These are phyloP conservation scores for Mustela lutreola DNA, from an alignment of 2,113 vertebrate genomes.

Conservation along the genomic window DNA sequence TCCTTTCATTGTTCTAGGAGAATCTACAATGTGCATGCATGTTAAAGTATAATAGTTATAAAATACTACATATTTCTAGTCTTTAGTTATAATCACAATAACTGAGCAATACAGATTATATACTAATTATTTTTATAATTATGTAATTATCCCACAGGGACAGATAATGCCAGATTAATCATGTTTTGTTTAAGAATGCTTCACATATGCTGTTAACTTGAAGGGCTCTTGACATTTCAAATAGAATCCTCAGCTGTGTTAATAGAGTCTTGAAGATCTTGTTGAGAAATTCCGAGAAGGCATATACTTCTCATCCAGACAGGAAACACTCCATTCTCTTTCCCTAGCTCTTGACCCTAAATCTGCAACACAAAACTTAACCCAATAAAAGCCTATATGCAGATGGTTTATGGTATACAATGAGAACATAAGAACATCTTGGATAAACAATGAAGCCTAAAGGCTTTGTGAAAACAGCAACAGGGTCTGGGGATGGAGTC, in stretches of 20 bases:
- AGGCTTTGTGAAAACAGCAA: neutral
- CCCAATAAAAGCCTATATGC: neutral
- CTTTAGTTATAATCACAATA: conserved; percentile 30
- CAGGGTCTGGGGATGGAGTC: neutral
- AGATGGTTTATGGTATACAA: neutral
- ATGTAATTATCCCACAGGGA: conserved; percentile 20
- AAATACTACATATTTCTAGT: neutral
- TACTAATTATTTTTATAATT: neutral
- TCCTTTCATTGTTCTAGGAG: conserved; percentile 56
- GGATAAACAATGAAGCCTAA: neutral
- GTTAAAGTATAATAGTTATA: conserved; percentile 14
- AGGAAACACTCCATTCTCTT: neutral
- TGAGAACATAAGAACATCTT: neutral
- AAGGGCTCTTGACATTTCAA: neutral
- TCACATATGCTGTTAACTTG: neutral
- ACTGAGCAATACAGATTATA: neutral
- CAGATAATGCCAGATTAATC: neutral
- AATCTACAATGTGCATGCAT: neutral
- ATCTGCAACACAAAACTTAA: conserved; percentile 50
- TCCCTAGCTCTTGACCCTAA: neutral
- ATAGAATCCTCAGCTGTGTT: conserved; percentile 13
- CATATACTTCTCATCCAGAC: conserved; percentile 15
- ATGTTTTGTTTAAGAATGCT: conserved; percentile 46
- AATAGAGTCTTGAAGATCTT: conserved; percentile 33
- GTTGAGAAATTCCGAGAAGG: conserved; percentile 22